These are phyloP conservation scores for Tetragonisca angustula DNA, from an alignment of 2,888 invertebrate species.

Conservation along the genomic window DNA sequence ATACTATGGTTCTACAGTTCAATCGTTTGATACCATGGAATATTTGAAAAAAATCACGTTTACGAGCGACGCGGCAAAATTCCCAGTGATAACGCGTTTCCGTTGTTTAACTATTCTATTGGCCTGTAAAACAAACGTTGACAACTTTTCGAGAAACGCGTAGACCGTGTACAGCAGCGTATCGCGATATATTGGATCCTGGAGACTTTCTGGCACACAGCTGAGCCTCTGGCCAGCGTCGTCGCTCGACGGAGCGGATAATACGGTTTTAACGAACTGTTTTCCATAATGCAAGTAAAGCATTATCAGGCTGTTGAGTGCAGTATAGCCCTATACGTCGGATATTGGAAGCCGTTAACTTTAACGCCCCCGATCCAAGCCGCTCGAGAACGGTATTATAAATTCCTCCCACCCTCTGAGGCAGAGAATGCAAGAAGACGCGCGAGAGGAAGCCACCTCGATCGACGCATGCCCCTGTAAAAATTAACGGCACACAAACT, in stretches of 20 bases:
- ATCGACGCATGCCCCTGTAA: slow-evolving; percentile 18
- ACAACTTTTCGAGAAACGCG: background rate
- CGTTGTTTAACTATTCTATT: background rate
- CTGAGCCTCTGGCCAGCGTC: slow-evolving; percentile 60
- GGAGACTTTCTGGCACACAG: slow-evolving; percentile 46
- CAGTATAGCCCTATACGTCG: slow-evolving; percentile 61
- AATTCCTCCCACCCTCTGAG: slow-evolving; percentile 59
- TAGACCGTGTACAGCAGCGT: background rate
- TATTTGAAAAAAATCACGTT: no score
- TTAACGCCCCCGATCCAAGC: slow-evolving; percentile 70
- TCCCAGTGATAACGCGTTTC: no score
- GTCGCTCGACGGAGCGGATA: slow-evolving; percentile 67
- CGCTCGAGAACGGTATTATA: slow-evolving; percentile 65
- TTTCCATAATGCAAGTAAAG: slow-evolving; percentile 79
- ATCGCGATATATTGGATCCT: slow-evolving; percentile 25
- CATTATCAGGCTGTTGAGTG: slow-evolving; percentile 76
- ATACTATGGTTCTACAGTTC: no score
- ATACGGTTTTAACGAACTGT: slow-evolving; percentile 77
- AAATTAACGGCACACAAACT: slow-evolving; percentile 21
- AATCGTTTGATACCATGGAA: no score
- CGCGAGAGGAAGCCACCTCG: slow-evolving; percentile 11
- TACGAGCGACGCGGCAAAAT: no score
- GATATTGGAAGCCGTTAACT: slow-evolving; percentile 70
- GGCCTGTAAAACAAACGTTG: background rate
- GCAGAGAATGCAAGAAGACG: slow-evolving; percentile 28